Conservation (phyloP, 2,888 invertebrate genomes). For the Cataglyphis cursor region DNA sequence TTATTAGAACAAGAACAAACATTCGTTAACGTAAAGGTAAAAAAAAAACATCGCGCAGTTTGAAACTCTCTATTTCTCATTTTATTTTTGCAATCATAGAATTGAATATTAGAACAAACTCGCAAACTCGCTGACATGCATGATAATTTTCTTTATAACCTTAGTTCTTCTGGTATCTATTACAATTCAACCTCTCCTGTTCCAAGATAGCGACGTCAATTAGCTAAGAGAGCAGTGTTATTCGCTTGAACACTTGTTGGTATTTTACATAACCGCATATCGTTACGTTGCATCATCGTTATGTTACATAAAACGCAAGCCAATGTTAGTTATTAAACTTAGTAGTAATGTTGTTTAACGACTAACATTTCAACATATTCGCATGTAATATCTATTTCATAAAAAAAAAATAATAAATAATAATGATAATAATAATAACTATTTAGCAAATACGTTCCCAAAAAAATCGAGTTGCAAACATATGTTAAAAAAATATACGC, state of each 20-base stretch:
- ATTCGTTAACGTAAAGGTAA: neutral
- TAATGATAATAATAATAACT: neutral
- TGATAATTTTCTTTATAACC: constrained; percentile 47
- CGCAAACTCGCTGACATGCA: constrained; percentile 47
- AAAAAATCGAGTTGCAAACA: neutral
- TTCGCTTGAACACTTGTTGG: constrained; percentile 43
- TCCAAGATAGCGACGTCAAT: constrained; percentile 57
- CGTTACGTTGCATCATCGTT: constrained; percentile 46
- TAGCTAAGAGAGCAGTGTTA: constrained; percentile 43
- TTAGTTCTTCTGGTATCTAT: constrained; percentile 32
- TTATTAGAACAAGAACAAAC: neutral
- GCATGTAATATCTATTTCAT: neutral
- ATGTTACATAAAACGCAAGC: constrained; percentile 45
- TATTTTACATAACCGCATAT: constrained; percentile 48
- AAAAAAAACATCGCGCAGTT: neutral
- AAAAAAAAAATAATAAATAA: neutral
- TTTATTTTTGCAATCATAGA: neutral
- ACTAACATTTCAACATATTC: constrained; percentile 25
- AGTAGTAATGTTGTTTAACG: constrained; percentile 24
- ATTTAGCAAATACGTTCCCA: neutral
- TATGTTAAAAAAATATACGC: neutral
- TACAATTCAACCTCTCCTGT: constrained; percentile 48
- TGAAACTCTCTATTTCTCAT: constrained; percentile 11
- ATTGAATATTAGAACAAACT: constrained; percentile 42
- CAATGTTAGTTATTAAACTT: constrained; percentile 50